Evolutionary conservation across 2,888 invertebrate genomes (phyloP), one percentile per base, ranked within the genome.

Genomic region (Platypus cylindrus): DNA sequence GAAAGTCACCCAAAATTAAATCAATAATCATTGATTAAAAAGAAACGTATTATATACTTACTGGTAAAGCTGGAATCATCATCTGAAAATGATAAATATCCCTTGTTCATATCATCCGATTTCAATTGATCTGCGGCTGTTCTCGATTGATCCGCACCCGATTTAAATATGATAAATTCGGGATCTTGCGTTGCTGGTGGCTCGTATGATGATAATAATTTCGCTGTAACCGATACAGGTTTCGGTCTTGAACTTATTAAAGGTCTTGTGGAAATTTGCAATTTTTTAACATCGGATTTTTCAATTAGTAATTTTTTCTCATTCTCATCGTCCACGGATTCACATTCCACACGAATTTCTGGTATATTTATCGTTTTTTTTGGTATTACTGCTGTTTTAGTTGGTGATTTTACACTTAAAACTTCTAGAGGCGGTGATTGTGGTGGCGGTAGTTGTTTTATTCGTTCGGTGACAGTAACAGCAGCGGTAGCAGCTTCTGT

Each of bases 61-160:
- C 87, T 83, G 67, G 85, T 84, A 59, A 80, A 69, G 54, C 83
- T 83, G 47, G 75, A 70, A 62, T 81, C 78, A 66, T 85, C 81
- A 58, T 84, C 85, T 53, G 81, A 75, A 66, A 85, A 89, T 64
- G 79, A 80, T 58, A 89, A 73, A 71, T 81, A 91, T 63, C 84
- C 86, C 65, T 83, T 84, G 70, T 82, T 89, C 90, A 93, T 91
- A 65, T 90, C 90, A 73, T 86, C 75, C 50, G 85, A 80, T 62
- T 80, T 73, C n/a, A n/a, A n/a, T n/a, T n/a, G n/a, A 48, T 81
- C 82, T 45, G 77, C 78, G 60, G 86, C 84, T 56, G 84, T 78
- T 48, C 74, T 75, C 54, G 75, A 71, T 41, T 82, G 79, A 45
- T 79, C 75, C 35, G 78, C 75, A 57, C 73, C 73, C 14, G 79